A percentile compares a stretch with the other conserved stretches of the same genome.
Conservation (phyloP, 35 echinoderm and acorn worm genomes). For the Eucidaris tribuloides region DNA sequence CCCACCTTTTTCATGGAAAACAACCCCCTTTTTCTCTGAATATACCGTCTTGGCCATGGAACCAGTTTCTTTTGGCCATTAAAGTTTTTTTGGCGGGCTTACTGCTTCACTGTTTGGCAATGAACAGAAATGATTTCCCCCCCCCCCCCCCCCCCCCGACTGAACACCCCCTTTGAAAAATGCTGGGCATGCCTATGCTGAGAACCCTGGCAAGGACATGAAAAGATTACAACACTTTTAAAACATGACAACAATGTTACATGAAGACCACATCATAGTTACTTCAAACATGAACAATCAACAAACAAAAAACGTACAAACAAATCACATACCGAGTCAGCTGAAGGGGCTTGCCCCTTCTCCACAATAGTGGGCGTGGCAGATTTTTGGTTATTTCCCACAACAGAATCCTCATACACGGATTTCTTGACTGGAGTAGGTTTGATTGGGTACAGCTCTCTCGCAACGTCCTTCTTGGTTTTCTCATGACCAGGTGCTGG, state of each 20-base stretch:
- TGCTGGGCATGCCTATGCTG: no score
- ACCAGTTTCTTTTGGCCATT: no score
- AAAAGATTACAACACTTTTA: no score
- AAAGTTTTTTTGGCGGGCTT: no score
- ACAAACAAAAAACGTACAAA: neutral
- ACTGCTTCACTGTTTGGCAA: no score
- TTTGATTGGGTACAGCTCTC: conserved; percentile 1
- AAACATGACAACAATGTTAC: neutral
- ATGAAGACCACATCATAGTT: neutral
- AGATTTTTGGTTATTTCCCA: neutral
- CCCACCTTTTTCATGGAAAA: no score
- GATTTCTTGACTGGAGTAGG: neutral
- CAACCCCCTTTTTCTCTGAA: no score
- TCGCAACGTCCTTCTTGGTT: neutral
- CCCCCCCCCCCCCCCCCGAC: no score
- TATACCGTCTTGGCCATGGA: no score
- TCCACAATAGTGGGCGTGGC: neutral
- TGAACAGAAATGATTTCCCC: no score
- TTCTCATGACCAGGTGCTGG: neutral
- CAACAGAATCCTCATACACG: neutral
- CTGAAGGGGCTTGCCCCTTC: neutral
- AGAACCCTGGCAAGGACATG: no score
- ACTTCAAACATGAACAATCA: neutral
- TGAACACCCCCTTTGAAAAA: no score
- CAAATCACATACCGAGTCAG: neutral